Evolutionary conservation across 2,113 vertebrate genomes (phyloP).

Genomic region (Mystacornis crossleyi): DNA sequence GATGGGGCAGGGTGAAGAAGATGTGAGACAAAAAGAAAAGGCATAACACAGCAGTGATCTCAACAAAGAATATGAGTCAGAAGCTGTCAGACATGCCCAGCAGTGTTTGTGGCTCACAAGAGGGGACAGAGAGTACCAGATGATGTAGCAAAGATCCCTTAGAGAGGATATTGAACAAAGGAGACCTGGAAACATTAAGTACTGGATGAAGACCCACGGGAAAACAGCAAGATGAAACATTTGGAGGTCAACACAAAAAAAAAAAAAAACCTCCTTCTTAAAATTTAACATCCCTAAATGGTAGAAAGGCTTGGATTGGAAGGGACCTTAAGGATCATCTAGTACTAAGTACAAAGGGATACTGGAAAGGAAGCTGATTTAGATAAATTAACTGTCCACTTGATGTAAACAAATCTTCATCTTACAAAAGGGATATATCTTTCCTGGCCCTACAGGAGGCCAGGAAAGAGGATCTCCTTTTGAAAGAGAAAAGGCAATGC

Average conservation of each 20-base stretch:
- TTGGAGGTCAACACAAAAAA: not conserved
- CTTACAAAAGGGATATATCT: not conserved
- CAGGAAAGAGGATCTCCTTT: not conserved
- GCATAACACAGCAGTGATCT: not conserved
- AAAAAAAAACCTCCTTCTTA: not conserved
- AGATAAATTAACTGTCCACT: not conserved
- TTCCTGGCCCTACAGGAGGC: not conserved
- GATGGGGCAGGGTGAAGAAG: not conserved
- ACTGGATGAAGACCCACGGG: not conserved
- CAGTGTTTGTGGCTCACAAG: not conserved
- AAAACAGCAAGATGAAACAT: not conserved
- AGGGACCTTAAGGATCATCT: not conserved
- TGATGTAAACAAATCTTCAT: not conserved
- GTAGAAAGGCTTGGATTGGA: not conserved
- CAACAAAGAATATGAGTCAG: slow-evolving; percentile 6
- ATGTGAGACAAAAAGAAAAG: not conserved
- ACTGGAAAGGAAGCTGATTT: not conserved
- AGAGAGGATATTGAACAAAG: not conserved
- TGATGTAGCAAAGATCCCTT: not conserved
- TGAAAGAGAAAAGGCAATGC: not conserved
- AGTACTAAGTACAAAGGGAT: not conserved
- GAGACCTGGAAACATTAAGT: not conserved
- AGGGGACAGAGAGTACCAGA: not conserved
- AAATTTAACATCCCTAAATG: not conserved
- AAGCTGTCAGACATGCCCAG: not conserved